These are phyloP conservation scores for Epizoanthus illoricatus DNA, from an alignment of 92 coral and sea anemone species.

Conservation along the genomic window DNA sequence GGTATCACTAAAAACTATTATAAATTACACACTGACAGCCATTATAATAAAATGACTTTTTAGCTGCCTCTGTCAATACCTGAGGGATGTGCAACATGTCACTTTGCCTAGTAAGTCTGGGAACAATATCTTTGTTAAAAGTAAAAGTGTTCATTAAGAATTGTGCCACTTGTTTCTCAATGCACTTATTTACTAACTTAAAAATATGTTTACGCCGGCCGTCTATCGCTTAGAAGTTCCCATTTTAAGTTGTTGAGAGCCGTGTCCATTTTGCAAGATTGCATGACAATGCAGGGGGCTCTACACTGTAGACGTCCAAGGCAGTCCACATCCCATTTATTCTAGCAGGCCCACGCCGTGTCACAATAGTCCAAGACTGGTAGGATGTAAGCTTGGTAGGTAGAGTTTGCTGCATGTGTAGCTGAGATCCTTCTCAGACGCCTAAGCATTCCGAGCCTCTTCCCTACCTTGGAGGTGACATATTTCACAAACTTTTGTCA, in stretches of 20 bases:
- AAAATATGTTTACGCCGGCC: slow-evolving; percentile 36
- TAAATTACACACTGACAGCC: slow-evolving; percentile 12
- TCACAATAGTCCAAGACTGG: slow-evolving; percentile 2
- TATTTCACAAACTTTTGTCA: background rate
- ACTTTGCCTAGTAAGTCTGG: slow-evolving; percentile 36
- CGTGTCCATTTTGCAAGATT: slow-evolving; percentile 28
- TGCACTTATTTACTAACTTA: slow-evolving; percentile 28
- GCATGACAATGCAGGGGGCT: slow-evolving; percentile 40
- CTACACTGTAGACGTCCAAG: background rate
- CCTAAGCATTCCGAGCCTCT: slow-evolving; percentile 37
- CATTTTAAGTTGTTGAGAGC: slow-evolving; percentile 25
- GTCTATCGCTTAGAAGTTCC: slow-evolving; percentile 15
- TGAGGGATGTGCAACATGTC: background rate
- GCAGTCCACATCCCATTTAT: no score
- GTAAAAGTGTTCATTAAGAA: background rate
- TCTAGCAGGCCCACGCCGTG: no score
- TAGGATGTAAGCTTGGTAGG: background rate
- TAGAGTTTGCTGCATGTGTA: slow-evolving; percentile 30
- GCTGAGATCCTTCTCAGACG: slow-evolving; percentile 29
- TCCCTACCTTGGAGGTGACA: slow-evolving; percentile 31
- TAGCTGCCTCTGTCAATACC: no score
- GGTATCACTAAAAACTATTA: slow-evolving; percentile 10
- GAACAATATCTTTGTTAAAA: slow-evolving; percentile 32
- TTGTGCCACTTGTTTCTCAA: slow-evolving; percentile 6
- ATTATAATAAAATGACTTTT: no score